Evolutionary conservation across 2,888 invertebrate species (phyloP).

Genomic region (Schrankia costaestrigalis): DNA sequence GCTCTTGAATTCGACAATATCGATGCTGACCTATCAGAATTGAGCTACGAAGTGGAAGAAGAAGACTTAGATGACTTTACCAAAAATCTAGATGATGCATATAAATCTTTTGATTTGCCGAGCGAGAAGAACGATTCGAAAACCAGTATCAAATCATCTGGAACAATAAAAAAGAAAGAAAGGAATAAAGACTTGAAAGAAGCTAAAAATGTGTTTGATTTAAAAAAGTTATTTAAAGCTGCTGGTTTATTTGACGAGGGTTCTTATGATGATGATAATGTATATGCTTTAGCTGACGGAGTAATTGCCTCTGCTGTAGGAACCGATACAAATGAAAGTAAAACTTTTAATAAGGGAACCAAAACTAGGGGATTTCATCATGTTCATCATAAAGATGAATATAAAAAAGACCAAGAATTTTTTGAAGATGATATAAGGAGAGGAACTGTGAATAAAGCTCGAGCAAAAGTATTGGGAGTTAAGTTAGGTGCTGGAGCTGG

Average conservation of each 20-base stretch:
- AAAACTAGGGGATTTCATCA: slow-evolving; percentile 81
- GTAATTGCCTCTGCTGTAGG: slow-evolving; percentile 60
- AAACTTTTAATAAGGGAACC: slow-evolving; percentile 77
- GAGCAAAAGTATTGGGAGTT: slow-evolving; percentile 69
- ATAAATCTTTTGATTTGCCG: slow-evolving; percentile 8
- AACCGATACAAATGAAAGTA: slow-evolving; percentile 63
- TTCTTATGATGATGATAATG: slow-evolving; percentile 57
- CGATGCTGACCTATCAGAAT: slow-evolving; percentile 51
- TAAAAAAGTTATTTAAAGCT: slow-evolving; percentile 56
- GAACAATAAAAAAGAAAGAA: slow-evolving; percentile 52
- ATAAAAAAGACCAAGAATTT: slow-evolving; percentile 80
- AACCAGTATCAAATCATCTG: slow-evolving; percentile 39
- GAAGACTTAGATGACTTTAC: slow-evolving; percentile 56
- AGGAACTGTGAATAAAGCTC: slow-evolving; percentile 73
- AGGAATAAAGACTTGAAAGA: slow-evolving; percentile 48
- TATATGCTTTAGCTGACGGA: slow-evolving; percentile 63
- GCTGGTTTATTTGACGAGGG: slow-evolving; percentile 51
- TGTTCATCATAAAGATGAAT: slow-evolving; percentile 82
- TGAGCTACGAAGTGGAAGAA: slow-evolving; percentile 58
- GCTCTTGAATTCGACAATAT: slow-evolving; percentile 55
- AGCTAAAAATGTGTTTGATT: slow-evolving; percentile 51
- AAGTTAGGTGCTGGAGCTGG: slow-evolving; percentile 65
- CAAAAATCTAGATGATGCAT: slow-evolving; percentile 43
- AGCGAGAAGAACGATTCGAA: slow-evolving; percentile 33
- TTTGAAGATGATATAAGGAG: slow-evolving; percentile 79